Base-by-base conservation (phyloP, 2,113 vertebrate species). In the Hippocampus abdominalis region DNA sequence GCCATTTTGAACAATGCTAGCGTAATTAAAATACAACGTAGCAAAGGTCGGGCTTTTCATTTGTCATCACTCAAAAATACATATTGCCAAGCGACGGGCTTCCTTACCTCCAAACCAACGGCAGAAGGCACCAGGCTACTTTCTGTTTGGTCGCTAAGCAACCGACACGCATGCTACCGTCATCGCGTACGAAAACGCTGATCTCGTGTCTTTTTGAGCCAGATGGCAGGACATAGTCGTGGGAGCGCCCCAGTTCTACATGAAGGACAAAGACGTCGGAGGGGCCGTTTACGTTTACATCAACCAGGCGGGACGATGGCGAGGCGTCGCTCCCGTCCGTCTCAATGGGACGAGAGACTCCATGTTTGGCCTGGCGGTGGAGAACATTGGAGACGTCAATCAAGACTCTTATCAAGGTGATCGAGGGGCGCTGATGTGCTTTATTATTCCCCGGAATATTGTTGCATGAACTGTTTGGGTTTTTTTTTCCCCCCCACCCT, bases 181-280 rank as follows among this genome's bases (percentile, higher is more conserved):
- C 29, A 29, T 44, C 42, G 13, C 12, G 18, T 51, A 16, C 20
- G 7, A 54, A 60, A 60, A 32, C 8, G 16, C 57, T 18, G 11
- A 23, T 13, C 7, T 32, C 18, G 25, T 7, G 0, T 1, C 1
- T 60, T 5, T 82, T 23, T 79, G 15, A 51, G 79, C 29, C 67
- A 99, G 97, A 59, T 99, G 98, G 97, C 91, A 98, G 80, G 98
- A 99, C 87, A 93, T 99, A 23, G 94, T 95, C 32, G 94, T 99
- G n/a, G 98, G 97, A 85, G 96, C 98, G 0, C 98, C 98, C 0
- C 96, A 99, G 67, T 98, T 96, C 85, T 99, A 96, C 86, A 93
- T 97, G 79, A 95, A 95, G 79, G 91, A 94, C 23, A 87, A 91
- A 61, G 95, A 96, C 67, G 83, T 98, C 2, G 98, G 96, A 25